Base-by-base conservation (phyloP, 2,113 vertebrate species). In the Hemiprocne comata region DNA sequence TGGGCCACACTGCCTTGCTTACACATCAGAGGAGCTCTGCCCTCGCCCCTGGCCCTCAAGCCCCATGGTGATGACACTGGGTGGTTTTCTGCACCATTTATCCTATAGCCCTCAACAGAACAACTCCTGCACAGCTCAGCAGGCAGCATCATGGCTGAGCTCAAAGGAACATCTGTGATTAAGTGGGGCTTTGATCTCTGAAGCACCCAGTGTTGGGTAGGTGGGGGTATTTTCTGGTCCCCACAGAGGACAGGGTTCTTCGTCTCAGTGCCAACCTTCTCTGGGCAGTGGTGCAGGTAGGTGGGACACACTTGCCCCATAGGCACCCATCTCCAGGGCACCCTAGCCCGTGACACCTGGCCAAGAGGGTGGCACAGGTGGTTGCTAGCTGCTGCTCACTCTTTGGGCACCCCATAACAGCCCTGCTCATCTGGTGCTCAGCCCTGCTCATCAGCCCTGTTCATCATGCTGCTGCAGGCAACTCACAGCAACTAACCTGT, bases 51-150 rank as follows among this genome's bases (percentile, higher is more conserved):
- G 51, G 28, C 42, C 65, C 82, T 40, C 80, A 76, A 46, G 66
- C 60, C 93, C 53, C 70, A 67, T 7, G 23, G 50, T 57, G 82
- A 46, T 71, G 40, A 89, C 78, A 81, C 78, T 21, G 16, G 65
- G 61, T 93, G 77, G 4, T 85, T 96, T 95, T 96, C 93, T 91
- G 77, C 95, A 94, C 72, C 77, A 85, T 96, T 98, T 96, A 79
- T 95, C 93, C 64, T 85, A 89, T 93, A 89, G 85, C 44, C 54
- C 62, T 95, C 93, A 87, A 73, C 93, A 17, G 79, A 97, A 93
- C 73, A 90, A 89, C 94, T 97, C 67, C 26, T 64, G 44, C 87
- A 9, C 51, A 85, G 77, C 87, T 97, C 92, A 95, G 80, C 6
- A 25, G 92, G 89, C 92, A 96, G 90, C 87, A 70, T 20, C 19